Conservation (phyloP, 1,140 invertebrate species). For the Episyrphus balteatus region DNA sequence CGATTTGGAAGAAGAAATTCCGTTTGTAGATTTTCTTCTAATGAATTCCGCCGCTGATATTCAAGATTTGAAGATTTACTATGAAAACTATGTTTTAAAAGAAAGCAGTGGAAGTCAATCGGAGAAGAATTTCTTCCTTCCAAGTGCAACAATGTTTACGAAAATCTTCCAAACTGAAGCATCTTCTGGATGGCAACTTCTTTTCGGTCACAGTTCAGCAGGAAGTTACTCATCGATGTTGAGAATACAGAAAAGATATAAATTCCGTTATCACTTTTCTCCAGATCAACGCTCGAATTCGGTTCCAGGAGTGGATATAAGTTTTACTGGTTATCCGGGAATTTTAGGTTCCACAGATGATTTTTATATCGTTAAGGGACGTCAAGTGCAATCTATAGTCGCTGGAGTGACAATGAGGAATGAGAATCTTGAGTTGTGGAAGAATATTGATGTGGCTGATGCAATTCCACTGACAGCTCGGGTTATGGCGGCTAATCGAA, state of each 20-base stretch:
- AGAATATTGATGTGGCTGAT: constrained; percentile 41
- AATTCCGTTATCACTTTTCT: constrained; percentile 61
- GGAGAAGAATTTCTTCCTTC: constrained; percentile 29
- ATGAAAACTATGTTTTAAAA: constrained; percentile 27
- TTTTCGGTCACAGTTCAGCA: constrained; percentile 41
- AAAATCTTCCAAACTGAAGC: constrained; percentile 18
- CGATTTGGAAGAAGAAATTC: constrained; percentile 43
- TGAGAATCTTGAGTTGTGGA: constrained; percentile 43
- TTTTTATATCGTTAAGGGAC: constrained; percentile 56
- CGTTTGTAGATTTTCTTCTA: constrained; percentile 56
- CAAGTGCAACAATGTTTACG: constrained; percentile 31
- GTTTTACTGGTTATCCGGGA: constrained; percentile 83
- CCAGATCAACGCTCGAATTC: constrained; percentile 43
- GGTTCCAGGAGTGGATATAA: constrained; percentile 56
- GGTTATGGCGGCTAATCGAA: constrained; percentile 74
- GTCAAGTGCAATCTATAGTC: constrained; percentile 44
- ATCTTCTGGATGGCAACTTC: constrained; percentile 24
- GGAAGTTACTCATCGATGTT: constrained; percentile 75
- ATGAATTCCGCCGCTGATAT: constrained; percentile 69
- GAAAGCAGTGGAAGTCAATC: constrained; percentile 4
- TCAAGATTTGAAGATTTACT: constrained; percentile 45
- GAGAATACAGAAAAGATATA: constrained; percentile 80
- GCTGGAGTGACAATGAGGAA: constrained; percentile 47
- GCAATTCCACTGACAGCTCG: constrained; percentile 66
- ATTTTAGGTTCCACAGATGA: constrained; percentile 79